Base-by-base conservation (phyloP, 2,888 invertebrate genomes). In the Strigamia crassipes region DNA sequence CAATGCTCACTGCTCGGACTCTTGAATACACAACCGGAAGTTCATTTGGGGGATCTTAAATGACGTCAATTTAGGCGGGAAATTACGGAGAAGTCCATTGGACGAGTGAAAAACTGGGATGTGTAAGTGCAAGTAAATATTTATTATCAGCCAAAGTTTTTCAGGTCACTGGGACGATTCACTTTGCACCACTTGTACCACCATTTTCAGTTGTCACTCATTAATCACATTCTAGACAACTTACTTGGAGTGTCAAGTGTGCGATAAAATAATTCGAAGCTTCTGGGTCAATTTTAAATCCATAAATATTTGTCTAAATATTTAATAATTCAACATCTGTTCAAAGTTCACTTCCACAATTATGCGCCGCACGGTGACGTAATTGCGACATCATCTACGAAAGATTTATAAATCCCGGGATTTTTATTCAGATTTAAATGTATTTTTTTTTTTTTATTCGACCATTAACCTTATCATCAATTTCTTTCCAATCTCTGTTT, bases 131-230 rank as follows among this genome's bases (percentile, higher is more conserved):
- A 46, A 46, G 42, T 46, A 46, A 46, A 46, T 46, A 34, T 34
- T 34, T 34, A 34, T 34, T 34, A 46, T 46, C 42, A 46, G 42
- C 3, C 42, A 46, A 46, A 46, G 42, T 46, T 61, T 61, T 61
- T 61, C 61, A 61, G 61, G 61, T 61, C 61, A 61, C 61, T 61
- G 18, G 61, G 61, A 61, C 61, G 23, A 21, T 18, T 61, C 9
- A 61, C 61, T 61, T 61, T 61, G n/a, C 61, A 61, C 61, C 61
- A 61, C 61, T 61, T 61, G 61, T 61, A n/a, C 13, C 51, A n/a
- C 51, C n/a, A 51, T 61, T 61, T 46, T 46, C 6, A 12, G 18
- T 61, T 18, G 61, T 18, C 23, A 23, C 18, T 10, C 4, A 46
- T 46, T 12, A 46, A 34, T 5, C 34, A 5, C 6, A 46, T 41